Evolutionary conservation across 2,888 invertebrate genomes (phyloP).

Genomic region (Noctua janthina): DNA sequence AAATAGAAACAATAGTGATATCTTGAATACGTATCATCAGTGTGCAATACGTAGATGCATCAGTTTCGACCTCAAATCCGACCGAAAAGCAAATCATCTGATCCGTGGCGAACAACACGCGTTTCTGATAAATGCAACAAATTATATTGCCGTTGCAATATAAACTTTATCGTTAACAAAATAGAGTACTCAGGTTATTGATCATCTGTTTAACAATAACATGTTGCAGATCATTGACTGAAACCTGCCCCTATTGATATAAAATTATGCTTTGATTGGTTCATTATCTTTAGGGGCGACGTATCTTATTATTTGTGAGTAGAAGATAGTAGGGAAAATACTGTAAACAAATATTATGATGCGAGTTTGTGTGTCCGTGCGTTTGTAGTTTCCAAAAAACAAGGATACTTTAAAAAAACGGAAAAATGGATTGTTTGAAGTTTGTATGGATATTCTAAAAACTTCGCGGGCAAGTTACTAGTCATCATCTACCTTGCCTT

Average conservation of each 20-base stretch:
- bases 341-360: background rate
- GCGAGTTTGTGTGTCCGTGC: background rate
- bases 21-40: background rate
- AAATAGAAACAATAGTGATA: background rate
- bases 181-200: slow-evolving; percentile 22
- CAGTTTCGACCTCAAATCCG: slow-evolving; percentile 29
- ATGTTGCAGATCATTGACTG: slow-evolving; percentile 74
- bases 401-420: background rate
- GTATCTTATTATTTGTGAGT: slow-evolving; percentile 31
- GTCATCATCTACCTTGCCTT: background rate
- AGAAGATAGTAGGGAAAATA: background rate
- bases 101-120: slow-evolving; percentile 62
- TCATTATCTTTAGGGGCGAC: slow-evolving; percentile 42
- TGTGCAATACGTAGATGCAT: slow-evolving; percentile 1
- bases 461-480: background rate
- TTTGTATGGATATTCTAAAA: background rate
- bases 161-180: background rate
- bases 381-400: background rate
- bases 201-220: slow-evolving; percentile 63
- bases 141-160: background rate
- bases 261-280: slow-evolving; percentile 59
- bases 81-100: slow-evolving; percentile 45
- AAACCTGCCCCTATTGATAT: slow-evolving; percentile 70
- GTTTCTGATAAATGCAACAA: slow-evolving; percentile 53
- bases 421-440: too few relatives aligned